Evolutionary conservation across 2,113 vertebrate genomes (phyloP).

Genomic region (Saccopteryx leptura): DNA sequence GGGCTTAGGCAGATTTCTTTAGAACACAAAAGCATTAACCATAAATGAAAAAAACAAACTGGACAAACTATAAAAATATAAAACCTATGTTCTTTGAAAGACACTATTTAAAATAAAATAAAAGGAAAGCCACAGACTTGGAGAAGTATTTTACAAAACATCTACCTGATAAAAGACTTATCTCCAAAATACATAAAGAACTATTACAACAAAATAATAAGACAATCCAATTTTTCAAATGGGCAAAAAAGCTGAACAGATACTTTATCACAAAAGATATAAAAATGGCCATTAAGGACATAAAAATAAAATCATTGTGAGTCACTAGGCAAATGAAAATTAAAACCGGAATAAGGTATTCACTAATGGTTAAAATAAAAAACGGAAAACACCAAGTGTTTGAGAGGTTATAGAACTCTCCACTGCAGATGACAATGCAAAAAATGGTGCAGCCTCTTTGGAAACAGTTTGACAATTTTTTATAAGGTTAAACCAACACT

Average conservation of each 20-base stretch:
- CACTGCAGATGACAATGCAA: not conserved
- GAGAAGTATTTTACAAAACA: slow-evolving; percentile 64
- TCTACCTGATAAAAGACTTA: slow-evolving; percentile 35
- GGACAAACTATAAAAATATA: slow-evolving; percentile 47
- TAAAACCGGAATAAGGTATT: not conserved
- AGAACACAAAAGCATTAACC: not conserved
- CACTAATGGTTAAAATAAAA: not conserved
- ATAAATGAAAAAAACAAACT: slow-evolving; percentile 17
- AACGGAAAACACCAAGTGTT: not conserved
- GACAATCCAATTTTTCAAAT: slow-evolving; percentile 9
- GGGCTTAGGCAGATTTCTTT: slow-evolving; percentile 28
- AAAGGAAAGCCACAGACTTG: not conserved
- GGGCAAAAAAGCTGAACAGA: not conserved
- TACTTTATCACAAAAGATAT: not conserved
- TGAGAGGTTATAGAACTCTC: not conserved
- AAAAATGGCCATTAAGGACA: not conserved
- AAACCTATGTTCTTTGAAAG: slow-evolving; percentile 49
- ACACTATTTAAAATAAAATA: not conserved
- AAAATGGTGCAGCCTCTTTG: not conserved
- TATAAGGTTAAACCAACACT: not conserved
- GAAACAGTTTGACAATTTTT: not conserved
- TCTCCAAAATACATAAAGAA: slow-evolving; percentile 14
- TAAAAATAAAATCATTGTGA: not conserved
- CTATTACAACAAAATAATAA: slow-evolving; percentile 16
- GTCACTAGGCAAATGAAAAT: slow-evolving; percentile 17